Percentiles rank a stretch among this genome's conserved stretches.
Conservation (phyloP, 1,140 invertebrate genomes). For the Micrasema longulum region DNA sequence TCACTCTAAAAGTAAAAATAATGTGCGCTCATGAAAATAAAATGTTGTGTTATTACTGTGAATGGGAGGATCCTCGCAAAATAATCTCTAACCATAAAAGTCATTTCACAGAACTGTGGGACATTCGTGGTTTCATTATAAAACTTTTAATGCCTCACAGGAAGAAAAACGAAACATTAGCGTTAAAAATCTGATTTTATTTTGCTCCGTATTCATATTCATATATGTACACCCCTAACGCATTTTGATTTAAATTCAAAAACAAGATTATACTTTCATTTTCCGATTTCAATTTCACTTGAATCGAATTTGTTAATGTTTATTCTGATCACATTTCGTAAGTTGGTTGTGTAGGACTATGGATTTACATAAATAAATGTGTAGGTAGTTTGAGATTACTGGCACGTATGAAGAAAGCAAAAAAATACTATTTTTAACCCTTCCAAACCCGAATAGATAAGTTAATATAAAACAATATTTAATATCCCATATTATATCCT, state of each 20-base stretch:
- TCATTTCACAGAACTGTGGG: constrained; percentile 1
- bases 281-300: constrained; percentile 6
- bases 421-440: neutral
- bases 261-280: constrained; percentile 18
- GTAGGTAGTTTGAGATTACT: neutral
- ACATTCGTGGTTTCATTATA: constrained; percentile 3
- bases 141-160: constrained; percentile 1
- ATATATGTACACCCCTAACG: too few species aligned
- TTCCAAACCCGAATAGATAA: neutral
- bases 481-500: too few species aligned
- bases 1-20: neutral
- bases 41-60: neutral
- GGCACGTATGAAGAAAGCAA: neutral
- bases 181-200: constrained; percentile 6
- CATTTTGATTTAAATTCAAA: too few species aligned
- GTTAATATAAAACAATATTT: neutral
- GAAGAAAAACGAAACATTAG: neutral
- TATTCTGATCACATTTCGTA: neutral
- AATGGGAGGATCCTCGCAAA: neutral
- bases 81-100: constrained; percentile 1
- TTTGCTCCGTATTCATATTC: too few species aligned
- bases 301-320: neutral
- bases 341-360: neutral
- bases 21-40: neutral
- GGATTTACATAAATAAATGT: neutral